Conservation (phyloP, 2,113 vertebrate genomes). For the Platichthys stellatus region DNA sequence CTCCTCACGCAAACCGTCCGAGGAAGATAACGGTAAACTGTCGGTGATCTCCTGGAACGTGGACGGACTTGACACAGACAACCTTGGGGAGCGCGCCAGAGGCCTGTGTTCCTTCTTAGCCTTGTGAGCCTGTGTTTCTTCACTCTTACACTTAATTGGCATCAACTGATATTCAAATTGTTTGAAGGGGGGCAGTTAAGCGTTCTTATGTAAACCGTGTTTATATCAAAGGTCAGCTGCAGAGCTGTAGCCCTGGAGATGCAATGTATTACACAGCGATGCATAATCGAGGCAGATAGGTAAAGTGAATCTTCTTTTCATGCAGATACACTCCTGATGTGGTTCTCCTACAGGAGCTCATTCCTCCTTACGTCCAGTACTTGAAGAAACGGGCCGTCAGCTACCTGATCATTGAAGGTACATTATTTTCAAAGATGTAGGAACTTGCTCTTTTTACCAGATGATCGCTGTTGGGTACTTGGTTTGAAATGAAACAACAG, state of each 20-base stretch:
- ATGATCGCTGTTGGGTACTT: not conserved
- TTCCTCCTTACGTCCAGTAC: slow-evolving; percentile 84
- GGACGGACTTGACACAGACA: slow-evolving; percentile 89
- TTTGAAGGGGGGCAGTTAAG: not conserved
- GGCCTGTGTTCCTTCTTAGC: slow-evolving; percentile 89
- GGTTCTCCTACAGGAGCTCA: slow-evolving; percentile 94
- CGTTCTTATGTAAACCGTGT: not conserved
- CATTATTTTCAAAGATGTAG: not conserved
- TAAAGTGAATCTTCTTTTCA: slow-evolving; percentile 27
- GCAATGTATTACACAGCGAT: not conserved
- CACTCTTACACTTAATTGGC: not conserved
- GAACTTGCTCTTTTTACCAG: no score
- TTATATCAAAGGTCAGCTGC: not conserved
- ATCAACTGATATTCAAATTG: not conserved
- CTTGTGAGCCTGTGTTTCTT: slow-evolving; percentile 82
- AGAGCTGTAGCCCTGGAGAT: not conserved
- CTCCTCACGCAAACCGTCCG: slow-evolving; percentile 48
- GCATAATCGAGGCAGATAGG: not conserved
- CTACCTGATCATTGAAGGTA: slow-evolving; percentile 91
- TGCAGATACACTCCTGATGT: slow-evolving; percentile 93
- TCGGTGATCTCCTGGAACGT: slow-evolving; percentile 94
- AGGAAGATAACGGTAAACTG: slow-evolving; percentile 80
- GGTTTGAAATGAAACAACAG: no score
- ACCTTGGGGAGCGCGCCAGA: slow-evolving; percentile 85
- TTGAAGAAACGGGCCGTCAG: slow-evolving; percentile 87